Base-by-base conservation (phyloP, 2,797 vertebrate species). In the Danio aesculapii region DNA sequence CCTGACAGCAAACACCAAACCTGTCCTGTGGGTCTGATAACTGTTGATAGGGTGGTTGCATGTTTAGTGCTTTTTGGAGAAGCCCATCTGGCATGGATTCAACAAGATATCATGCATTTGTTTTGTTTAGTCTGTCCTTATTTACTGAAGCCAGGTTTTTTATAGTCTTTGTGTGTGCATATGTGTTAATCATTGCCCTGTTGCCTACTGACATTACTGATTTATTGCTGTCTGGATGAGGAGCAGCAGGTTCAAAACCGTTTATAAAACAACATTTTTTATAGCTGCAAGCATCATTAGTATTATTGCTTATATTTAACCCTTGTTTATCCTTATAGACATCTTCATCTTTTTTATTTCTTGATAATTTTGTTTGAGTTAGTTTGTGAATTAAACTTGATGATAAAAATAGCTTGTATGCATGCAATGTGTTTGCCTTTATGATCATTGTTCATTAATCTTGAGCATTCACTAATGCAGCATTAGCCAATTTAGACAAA, bases 1-100 rank as follows among this genome's bases (percentile, higher is more conserved):
- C 8, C 16, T 44, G n/a, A 75, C 53, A 44, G 57, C 50, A 57
- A 53, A 57, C 30, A 53, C 68, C 30, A 11, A 75, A 39, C 64
- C 17, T 47, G 17, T 30, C 14, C 19, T 44, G 6, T 72, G 13
- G 13, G 8, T 30, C 14, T 73, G 19, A 47, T 47, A 46, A 14
- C 44, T n/a, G n/a, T 64, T 47, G 39, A 64, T 47, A 30, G 41
- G 41, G 47, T 49, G 16, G 58, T 41, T 50, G 1, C 10, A 17
- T 16, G 43, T 49, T 61, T 19, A 19, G 46, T n/a, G 12, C 55
- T 50, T 78, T 61, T 62, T 2, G 2, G 2, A 43, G 44, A 17
- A 53, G 13, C 7, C 50, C 21, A 1, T 55, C 30, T 71, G 52
- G 49, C 52, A 58, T 1, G 3, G 14, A 39, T 75, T 52, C 17